Percentiles rank a stretch among this genome's conserved stretches.
Evolutionary conservation across 2,797 vertebrate genomes (phyloP).

Genomic region (Numenius phaeopus): DNA sequence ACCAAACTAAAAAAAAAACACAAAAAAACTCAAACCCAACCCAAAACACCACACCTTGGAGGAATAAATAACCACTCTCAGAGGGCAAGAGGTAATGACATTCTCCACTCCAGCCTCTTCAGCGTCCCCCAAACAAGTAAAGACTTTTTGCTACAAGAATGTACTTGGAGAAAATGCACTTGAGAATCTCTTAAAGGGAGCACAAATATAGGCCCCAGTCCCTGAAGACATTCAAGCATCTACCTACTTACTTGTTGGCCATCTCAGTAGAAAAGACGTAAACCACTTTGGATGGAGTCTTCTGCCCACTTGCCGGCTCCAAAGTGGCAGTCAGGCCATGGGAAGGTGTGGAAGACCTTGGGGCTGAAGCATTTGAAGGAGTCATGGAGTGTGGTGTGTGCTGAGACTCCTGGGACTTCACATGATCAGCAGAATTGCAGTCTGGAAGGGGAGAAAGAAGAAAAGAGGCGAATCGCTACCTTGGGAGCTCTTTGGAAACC

Average conservation of each 20-base stretch:
- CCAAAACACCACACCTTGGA: background rate
- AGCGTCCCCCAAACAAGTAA: background rate
- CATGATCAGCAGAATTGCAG: constrained; percentile 93
- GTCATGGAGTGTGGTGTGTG: constrained; percentile 88
- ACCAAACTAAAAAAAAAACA: too few species aligned
- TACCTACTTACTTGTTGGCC: constrained; percentile 93
- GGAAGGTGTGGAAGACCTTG: constrained; percentile 95
- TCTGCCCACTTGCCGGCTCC: constrained; percentile 90
- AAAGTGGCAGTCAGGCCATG: constrained; percentile 90
- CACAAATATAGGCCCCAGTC: background rate
- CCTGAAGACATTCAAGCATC: background rate
- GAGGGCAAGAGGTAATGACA: background rate
- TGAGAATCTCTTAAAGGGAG: background rate
- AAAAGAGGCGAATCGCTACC: background rate
- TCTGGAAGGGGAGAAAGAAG: constrained; percentile 77
- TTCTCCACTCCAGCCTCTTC: background rate
- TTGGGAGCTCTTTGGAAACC: background rate
- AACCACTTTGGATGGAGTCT: constrained; percentile 94
- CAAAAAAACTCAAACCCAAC: background rate
- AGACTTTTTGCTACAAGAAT: background rate
- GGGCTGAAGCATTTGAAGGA: constrained; percentile 90
- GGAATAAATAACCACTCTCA: background rate
- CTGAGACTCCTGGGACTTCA: constrained; percentile 93
- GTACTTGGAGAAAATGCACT: background rate
- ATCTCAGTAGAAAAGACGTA: constrained; percentile 99